Base-by-base conservation (phyloP, 2,888 invertebrate genomes). In the Pyralis farinalis region DNA sequence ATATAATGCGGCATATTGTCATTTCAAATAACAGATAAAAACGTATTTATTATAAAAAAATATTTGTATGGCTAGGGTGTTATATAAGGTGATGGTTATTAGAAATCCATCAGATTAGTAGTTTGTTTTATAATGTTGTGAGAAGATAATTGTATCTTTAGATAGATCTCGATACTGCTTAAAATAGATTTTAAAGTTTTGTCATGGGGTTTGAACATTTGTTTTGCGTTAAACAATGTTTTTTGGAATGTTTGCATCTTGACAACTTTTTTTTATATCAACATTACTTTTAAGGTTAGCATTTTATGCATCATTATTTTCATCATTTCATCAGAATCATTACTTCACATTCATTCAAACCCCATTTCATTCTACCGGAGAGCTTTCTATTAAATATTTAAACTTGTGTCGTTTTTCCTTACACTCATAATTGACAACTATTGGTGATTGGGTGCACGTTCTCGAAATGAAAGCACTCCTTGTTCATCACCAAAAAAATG, bases 221-320 rank as follows among this genome's bases (percentile, higher is more conserved):
- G 72, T 74, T 73, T 86, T 81, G 72, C 75, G 69, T 74, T 71
- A 64, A 65, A 69, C 48, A 55, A 68, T 68, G 69, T 81, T 67
- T 71, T 79, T 80, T 81, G 81, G 87, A 86, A 87, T 86, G 86
- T 86, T 82, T 86, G 88, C 88, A 88, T 88, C 88, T 88, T 88
- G 88, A 88, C 88, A 86, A 86, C 86, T 88, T 85, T 82, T 81
- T 86, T 83, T 79, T 65, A 65, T 56, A 62, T 71, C 66, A 66
- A 65, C 53, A 43, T 68, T 72, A 64, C 65, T 16, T 59, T 68
- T 79, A 78, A 72, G 72, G 63, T 63, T 67, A 62, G 55, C 53
- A 56, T 25, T 63, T 71, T 75, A 71, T 78, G 80, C 79, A 79
- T 82, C 73, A 72, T 76, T 39, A 79, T 82, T 72, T 76, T 37